Evolutionary conservation across 1,140 invertebrate genomes (phyloP).

Genomic region (Drosophila nannoptera): DNA sequence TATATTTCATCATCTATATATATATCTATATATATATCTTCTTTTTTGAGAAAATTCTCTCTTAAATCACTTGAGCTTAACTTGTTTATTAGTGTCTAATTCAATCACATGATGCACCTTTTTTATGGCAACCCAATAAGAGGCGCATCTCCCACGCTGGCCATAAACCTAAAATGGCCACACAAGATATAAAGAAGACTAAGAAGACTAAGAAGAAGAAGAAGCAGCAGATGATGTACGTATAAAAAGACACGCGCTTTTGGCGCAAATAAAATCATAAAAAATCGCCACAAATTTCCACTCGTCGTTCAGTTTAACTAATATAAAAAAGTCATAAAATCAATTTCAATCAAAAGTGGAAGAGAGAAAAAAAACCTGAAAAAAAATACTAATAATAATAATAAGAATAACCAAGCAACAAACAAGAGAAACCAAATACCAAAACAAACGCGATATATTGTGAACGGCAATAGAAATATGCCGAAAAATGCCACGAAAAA

Average conservation of each 20-base stretch:
- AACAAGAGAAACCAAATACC: slow-evolving; percentile 34
- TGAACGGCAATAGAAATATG: slow-evolving; percentile 32
- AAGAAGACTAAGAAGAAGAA: too few species aligned
- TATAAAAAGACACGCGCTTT: slow-evolving; percentile 31
- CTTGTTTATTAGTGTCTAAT: not conserved
- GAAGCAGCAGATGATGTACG: too few species aligned
- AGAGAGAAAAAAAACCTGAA: slow-evolving; percentile 41
- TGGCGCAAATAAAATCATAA: slow-evolving; percentile 60
- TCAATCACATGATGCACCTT: not conserved
- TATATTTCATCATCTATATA: not conserved
- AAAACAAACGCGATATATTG: slow-evolving; percentile 46
- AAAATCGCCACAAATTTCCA: slow-evolving; percentile 58
- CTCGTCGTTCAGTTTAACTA: slow-evolving; percentile 46
- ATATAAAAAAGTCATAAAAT: slow-evolving; percentile 64
- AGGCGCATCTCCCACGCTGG: slow-evolving; percentile 6
- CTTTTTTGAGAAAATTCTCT: not conserved
- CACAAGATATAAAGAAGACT: slow-evolving; percentile 1
- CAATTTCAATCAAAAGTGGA: slow-evolving; percentile 60
- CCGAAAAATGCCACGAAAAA: slow-evolving; percentile 19
- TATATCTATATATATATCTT: not conserved
- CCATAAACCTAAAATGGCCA: slow-evolving; percentile 15
- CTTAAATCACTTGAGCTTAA: not conserved
- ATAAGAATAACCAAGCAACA: not conserved
- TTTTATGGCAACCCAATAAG: not conserved
- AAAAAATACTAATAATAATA: slow-evolving; percentile 8